Base-by-base conservation (phyloP, 2,797 vertebrate species). In the Neosilurus mollespiculum region DNA sequence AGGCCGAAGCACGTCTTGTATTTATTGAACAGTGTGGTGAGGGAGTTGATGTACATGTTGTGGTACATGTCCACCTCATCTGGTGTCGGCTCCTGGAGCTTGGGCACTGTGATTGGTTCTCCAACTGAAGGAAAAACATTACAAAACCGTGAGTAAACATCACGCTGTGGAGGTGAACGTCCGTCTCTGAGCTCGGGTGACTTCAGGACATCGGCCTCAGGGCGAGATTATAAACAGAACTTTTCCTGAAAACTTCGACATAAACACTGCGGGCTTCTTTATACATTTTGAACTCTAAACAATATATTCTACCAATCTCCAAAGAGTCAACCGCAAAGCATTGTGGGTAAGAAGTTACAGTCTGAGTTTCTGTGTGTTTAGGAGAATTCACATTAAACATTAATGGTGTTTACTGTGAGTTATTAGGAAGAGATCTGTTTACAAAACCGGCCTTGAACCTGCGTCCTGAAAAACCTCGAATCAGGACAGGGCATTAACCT, bases 61-160 rank as follows among this genome's bases (percentile, higher is more conserved):
- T 99, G 98, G 90, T 98, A 99, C 71, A 96, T 91, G 70, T 98
- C 95, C 83, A 99, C 93, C 65, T 95, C 94, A 18, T 95, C 95
- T 69, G 94, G 94, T 72, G 92, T 93, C 0, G 98, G 97, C 0
- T 96, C 92, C 70, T 96, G 96, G 0, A 95, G 94, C 92, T 96
- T 97, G 78, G 98, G 98, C 85, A 99, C 92, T 0, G 97, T 98
- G 92, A 99, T 97, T 37, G 98, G 98, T 86, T 99, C 97, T 2
- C 98, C 98, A 86, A 99, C 98, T 99, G 88, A 69, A 72, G 84
- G 34, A 85, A 14, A 77, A 70, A 64, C 4, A 37, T 76, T 59
- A 59, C 9, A 20, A 76, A 76, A 76, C 18, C 0, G 24, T 18
- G 59, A 20, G 37, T 4, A 80, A 64, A 65, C 61, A 78, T 75